Base-by-base conservation (phyloP, 2,113 vertebrate genomes). In the Nothocercus nigrocapillus region DNA sequence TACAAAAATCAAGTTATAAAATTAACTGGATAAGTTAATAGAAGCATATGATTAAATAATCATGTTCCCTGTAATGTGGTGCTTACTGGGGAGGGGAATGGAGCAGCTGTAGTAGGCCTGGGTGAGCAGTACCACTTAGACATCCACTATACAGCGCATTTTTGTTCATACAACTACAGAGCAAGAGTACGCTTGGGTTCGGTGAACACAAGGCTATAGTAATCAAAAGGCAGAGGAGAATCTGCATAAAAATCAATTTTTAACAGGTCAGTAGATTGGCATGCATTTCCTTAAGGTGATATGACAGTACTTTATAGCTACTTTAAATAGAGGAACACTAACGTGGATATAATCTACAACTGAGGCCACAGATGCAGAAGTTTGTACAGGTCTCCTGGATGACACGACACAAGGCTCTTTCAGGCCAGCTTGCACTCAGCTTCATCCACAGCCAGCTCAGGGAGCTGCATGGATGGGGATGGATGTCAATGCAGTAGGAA, bases 1-100 rank as follows among this genome's bases (percentile, higher is more conserved):
- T 49, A 53, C 19, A 53, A 54, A 87, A 95, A 81, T 51, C 38
- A 64, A 94, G 45, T 42, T 28, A 59, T 32, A 62, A 88, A 92
- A 90, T 90, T 75, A 92, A 85, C 45, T 32, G 42, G 34, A 42
- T 82, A 80, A 88, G 72, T 61, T 78, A 90, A 76, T 20, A 82
- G 61, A 7, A 63, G 80, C 6, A 19, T 58, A 56, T 58, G 45
- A 85, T 82, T 59, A 85, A 78, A 72, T 72, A 53, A 70, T 79
- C 63, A 44, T 15, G 53, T 77, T 24, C 32, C 12, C 27, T 12
- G 18, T 30, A 90, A 66, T 22, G 34, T 25, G 22, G 40, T 14
- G 36, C 45, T 82, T 58, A 54, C 45, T 64, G 78, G 6, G 0
- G 59, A 42, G 75, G 36, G 74, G 47, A 86, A 67, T 1, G 30